Conservation (phyloP, 2,888 invertebrate genomes). For the Chaetoderma sp. region DNA sequence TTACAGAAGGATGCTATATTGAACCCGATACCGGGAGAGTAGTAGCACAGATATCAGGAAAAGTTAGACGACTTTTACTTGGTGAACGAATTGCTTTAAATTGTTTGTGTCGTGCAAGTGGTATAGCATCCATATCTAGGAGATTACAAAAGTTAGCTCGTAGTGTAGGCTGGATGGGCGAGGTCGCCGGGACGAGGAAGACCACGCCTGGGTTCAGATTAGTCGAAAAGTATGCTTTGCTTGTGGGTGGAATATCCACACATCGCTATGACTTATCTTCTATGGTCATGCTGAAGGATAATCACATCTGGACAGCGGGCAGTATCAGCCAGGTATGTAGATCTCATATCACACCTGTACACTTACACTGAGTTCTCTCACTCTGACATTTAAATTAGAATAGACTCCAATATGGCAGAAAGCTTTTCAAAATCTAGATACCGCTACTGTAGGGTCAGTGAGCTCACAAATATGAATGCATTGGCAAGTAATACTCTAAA, state of each 20-base stretch:
- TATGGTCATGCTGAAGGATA: conserved; percentile 72
- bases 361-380: background rate
- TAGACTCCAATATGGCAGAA: background rate
- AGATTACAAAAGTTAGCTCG: conserved; percentile 45
- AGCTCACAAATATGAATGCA: too few relatives aligned
- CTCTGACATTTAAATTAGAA: background rate
- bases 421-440: background rate
- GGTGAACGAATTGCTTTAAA: conserved; percentile 70
- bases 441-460: too few relatives aligned
- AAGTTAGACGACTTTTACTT: conserved; percentile 64
- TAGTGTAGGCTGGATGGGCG: conserved; percentile 63
- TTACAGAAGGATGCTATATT: conserved; percentile 59
- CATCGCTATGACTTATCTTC: conserved; percentile 70
- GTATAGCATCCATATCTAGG: conserved; percentile 66
- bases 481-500: too few relatives aligned
- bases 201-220: conserved; percentile 71
- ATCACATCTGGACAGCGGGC: conserved; percentile 70
- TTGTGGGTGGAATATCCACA: conserved; percentile 68
- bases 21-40: conserved; percentile 44
- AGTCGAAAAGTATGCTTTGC: conserved; percentile 70
- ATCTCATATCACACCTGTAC: too few relatives aligned
- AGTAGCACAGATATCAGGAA: conserved; percentile 66
- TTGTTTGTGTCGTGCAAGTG: conserved; percentile 68
- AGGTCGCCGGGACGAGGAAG: conserved; percentile 70
- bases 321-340: conserved; percentile 61